Evolutionary conservation across 1,140 invertebrate genomes (phyloP).

Genomic region (Drosophila gunungcola): DNA sequence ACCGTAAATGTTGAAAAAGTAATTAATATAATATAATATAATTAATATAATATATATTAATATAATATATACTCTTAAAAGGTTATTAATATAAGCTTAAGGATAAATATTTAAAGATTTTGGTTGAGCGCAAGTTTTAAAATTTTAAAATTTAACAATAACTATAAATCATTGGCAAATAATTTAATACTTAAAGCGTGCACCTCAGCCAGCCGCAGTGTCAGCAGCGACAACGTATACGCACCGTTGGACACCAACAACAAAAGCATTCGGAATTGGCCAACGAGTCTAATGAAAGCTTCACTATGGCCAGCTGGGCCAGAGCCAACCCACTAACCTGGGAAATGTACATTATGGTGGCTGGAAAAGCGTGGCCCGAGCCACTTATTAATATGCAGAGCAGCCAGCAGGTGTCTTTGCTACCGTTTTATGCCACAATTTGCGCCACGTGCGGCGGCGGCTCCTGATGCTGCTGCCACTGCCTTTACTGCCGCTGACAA

Average conservation of each 20-base stretch:
- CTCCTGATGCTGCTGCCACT: constrained; percentile 4
- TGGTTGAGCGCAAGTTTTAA: too few relatives aligned
- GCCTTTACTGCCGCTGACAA: constrained; percentile 35
- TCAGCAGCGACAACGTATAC: constrained; percentile 38
- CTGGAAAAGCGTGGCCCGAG: constrained; percentile 35
- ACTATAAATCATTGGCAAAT: constrained; percentile 10
- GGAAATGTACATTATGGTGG: constrained; percentile 65
- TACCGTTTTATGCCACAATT: constrained; percentile 78
- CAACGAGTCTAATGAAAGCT: constrained; percentile 46
- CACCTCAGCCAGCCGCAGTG: constrained; percentile 1
- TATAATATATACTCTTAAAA: too few relatives aligned
- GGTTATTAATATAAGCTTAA: too few relatives aligned
- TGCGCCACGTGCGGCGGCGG: constrained; percentile 42
- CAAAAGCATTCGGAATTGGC: constrained; percentile 19
- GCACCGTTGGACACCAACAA: constrained; percentile 24
- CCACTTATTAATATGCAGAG: constrained; percentile 76
- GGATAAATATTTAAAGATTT: too few relatives aligned
- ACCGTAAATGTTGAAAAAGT: too few relatives aligned
- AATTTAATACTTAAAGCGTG: constrained; percentile 18
- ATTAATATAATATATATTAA: too few relatives aligned
- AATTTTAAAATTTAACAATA: not conserved
- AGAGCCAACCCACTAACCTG: constrained; percentile 27
- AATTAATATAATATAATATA: too few relatives aligned
- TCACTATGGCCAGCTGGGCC: constrained; percentile 41
- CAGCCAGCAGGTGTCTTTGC: constrained; percentile 74